Evolutionary conservation across 2,113 vertebrate species (phyloP).

Genomic region (Suncus etruscus): DNA sequence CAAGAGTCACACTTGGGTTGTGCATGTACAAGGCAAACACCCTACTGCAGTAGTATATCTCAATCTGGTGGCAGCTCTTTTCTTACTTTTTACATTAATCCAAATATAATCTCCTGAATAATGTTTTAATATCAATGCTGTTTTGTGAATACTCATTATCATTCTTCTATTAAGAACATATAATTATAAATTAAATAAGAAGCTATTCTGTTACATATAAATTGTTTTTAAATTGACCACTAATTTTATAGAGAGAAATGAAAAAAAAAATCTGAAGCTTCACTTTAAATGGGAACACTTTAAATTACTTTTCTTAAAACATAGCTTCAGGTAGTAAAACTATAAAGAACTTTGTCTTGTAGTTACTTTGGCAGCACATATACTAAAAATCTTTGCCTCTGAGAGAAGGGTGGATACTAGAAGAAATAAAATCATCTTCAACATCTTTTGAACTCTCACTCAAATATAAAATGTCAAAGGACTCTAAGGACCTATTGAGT

Average conservation of each 20-base stretch:
- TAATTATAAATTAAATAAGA: conserved; percentile 40
- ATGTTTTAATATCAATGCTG: conserved; percentile 43
- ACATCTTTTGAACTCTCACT: neutral
- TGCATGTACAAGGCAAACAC: too few species aligned
- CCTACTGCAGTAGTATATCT: too few species aligned
- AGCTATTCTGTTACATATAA: neutral
- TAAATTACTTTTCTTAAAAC: conserved; percentile 36
- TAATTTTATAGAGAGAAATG: conserved; percentile 14
- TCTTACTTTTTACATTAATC: neutral
- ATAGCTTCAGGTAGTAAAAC: conserved; percentile 32
- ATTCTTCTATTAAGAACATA: conserved; percentile 44
- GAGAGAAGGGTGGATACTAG: neutral
- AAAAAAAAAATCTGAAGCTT: conserved; percentile 20
- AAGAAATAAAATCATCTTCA: conserved; percentile 26
- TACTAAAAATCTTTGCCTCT: neutral
- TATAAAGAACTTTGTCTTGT: conserved; percentile 28
- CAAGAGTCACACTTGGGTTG: too few species aligned
- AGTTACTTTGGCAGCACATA: too few species aligned
- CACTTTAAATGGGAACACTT: neutral
- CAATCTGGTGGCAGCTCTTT: too few species aligned
- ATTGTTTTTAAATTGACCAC: neutral
- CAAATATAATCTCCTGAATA: conserved; percentile 50
- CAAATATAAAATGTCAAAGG: neutral
- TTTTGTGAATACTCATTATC: conserved; percentile 23
- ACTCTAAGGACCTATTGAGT: neutral